Evolutionary conservation across 2,113 vertebrate species (phyloP).

Genomic region (Coreoperca whiteheadi): DNA sequence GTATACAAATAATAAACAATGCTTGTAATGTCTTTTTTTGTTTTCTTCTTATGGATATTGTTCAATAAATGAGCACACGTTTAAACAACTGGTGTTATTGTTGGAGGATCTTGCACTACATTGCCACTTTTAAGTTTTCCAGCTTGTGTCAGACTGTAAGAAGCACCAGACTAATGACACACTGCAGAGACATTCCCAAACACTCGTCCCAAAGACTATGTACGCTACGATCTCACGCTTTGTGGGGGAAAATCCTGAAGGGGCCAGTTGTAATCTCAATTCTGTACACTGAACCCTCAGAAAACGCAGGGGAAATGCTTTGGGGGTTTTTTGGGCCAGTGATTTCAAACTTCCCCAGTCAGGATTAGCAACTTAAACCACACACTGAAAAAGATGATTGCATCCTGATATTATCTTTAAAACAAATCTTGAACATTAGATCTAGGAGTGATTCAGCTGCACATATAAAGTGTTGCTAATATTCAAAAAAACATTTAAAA

Average conservation of each 20-base stretch:
- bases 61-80: constrained; percentile 74
- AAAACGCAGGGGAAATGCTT: neutral
- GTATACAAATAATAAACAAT: constrained; percentile 68
- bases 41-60: constrained; percentile 55
- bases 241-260: neutral
- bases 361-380: too few relatives aligned
- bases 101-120: neutral
- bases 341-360: too few relatives aligned
- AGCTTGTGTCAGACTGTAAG: neutral
- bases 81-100: constrained; percentile 32
- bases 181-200: neutral
- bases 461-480: too few relatives aligned
- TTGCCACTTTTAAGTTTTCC: neutral
- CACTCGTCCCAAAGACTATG: neutral
- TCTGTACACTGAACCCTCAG: neutral
- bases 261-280: neutral
- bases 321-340: neutral
- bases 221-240: neutral
- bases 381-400: too few relatives aligned
- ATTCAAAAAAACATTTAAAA: too few relatives aligned
- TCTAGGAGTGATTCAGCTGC: too few relatives aligned
- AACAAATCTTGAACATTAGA: too few relatives aligned
- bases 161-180: neutral
- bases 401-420: too few relatives aligned
- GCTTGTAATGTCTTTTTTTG: constrained; percentile 45